Conservation (phyloP, 1,140 invertebrate genomes). For the Dolichoris vasculosae region DNA sequence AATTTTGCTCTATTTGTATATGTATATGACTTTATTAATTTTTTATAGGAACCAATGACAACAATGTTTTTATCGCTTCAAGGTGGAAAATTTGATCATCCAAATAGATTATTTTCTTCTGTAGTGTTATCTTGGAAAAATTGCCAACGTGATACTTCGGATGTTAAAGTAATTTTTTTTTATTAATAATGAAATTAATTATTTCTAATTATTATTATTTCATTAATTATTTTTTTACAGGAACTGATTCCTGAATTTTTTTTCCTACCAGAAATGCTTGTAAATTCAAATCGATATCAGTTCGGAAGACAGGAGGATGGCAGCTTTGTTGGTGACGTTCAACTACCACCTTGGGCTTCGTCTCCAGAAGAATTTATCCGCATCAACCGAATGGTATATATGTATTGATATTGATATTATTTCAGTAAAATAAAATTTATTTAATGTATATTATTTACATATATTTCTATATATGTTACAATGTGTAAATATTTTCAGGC, state of each 20-base stretch:
- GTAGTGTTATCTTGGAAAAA: constrained; percentile 97
- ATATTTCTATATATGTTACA: too few species aligned
- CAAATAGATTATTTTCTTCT: constrained; percentile 96
- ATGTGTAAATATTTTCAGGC: constrained; percentile 80
- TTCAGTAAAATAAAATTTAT: too few species aligned
- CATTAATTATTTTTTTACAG: constrained; percentile 70
- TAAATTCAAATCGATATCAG: constrained; percentile 91
- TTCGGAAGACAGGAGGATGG: constrained; percentile 92
- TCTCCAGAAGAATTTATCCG: constrained; percentile 98
- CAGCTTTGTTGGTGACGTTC: constrained; percentile 88
- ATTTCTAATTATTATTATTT: neutral
- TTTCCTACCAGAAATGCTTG: constrained; percentile 99
- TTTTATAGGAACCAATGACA: constrained; percentile 95
- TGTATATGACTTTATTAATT: too few species aligned
- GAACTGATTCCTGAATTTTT: constrained; percentile 99
- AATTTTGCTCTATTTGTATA: too few species aligned
- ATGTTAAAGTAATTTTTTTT: constrained; percentile 89
- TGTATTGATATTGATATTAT: neutral
- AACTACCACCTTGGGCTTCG: constrained; percentile 96
- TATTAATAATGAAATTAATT: neutral
- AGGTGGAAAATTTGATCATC: constrained; percentile 99
- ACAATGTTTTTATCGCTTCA: constrained; percentile 99
- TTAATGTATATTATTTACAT: too few species aligned
- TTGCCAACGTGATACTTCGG: constrained; percentile 97
- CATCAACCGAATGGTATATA: constrained; percentile 92